These are phyloP conservation scores for Drosophila lowei DNA, from an alignment of 1,140 invertebrate genomes.

Conservation along the genomic window DNA sequence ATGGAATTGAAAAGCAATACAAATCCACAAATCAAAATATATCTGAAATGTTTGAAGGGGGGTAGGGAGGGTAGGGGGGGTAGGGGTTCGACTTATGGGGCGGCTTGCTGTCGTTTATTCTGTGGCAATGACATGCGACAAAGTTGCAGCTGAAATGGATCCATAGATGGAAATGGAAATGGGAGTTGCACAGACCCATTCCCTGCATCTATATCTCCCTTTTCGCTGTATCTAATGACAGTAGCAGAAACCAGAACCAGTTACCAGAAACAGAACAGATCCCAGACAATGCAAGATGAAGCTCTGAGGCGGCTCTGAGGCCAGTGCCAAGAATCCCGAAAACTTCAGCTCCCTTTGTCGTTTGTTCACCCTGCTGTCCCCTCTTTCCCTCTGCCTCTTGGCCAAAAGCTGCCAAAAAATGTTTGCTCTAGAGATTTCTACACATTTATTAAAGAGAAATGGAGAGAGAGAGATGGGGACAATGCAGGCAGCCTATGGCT, in stretches of 20 bases:
- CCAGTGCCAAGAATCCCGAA: constrained; percentile 52
- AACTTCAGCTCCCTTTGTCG: constrained; percentile 12
- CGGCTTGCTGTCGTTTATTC: constrained; percentile 47
- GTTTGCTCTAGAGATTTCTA: constrained; percentile 48
- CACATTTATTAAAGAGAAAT: constrained; percentile 57
- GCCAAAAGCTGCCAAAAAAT: constrained; percentile 46
- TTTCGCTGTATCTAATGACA: constrained; percentile 37
- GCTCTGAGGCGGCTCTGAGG: constrained; percentile 36
- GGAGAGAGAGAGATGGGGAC: constrained; percentile 1
- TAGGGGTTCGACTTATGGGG: constrained; percentile 17
- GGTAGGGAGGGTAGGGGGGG: not conserved
- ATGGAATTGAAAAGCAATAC: constrained; percentile 59
- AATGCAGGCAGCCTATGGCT: constrained; percentile 44
- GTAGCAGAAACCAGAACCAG: constrained; percentile 20
- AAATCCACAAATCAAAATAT: constrained; percentile 69
- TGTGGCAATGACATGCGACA: constrained; percentile 63
- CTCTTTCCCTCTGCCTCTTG: constrained; percentile 15
- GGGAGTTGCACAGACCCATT: constrained; percentile 1
- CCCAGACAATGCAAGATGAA: constrained; percentile 36
- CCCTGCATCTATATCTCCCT: not conserved
- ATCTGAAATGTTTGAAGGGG: constrained; percentile 51
- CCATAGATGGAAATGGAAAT: constrained; percentile 39
- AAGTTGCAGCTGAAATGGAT: constrained; percentile 54
- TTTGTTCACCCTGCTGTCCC: constrained; percentile 16
- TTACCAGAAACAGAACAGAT: constrained; percentile 12